Conservation (phyloP, 2,113 vertebrate species). For the Laticauda colubrina region DNA sequence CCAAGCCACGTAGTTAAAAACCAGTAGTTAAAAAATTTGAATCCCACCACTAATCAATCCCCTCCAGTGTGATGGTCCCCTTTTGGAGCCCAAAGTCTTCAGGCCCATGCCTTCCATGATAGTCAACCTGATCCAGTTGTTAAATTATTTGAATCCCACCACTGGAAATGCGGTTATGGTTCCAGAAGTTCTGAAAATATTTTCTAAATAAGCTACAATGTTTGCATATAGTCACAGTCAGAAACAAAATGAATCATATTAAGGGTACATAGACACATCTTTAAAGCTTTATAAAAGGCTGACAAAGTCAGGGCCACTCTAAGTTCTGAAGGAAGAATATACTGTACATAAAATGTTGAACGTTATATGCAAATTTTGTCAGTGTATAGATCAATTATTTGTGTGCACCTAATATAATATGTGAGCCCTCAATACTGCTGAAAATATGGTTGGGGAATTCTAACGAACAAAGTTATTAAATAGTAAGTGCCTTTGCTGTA, state of each 20-base stretch:
- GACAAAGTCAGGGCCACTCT: background rate
- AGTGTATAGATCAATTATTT: background rate
- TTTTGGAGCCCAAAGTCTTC: too few species aligned
- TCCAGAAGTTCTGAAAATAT: background rate
- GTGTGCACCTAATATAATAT: background rate
- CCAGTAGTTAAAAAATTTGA: too few species aligned
- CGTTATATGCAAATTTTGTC: background rate
- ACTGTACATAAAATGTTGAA: background rate
- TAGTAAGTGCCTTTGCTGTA: background rate
- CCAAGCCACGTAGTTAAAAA: too few species aligned
- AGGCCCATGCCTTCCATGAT: too few species aligned
- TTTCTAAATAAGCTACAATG: background rate
- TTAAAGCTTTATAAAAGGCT: background rate
- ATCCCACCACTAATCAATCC: too few species aligned
- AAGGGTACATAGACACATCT: background rate
- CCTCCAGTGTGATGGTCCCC: too few species aligned
- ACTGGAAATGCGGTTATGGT: background rate
- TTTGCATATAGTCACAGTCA: background rate
- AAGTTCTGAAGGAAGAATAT: background rate
- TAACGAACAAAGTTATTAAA: background rate
- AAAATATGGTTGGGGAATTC: constrained; percentile 6
- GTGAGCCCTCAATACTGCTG: background rate
- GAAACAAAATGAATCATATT: background rate
- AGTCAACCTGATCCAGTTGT: too few species aligned
- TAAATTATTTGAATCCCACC: too few species aligned